phyloP scores from a whole-genome alignment of 2,113 vertebrate genomes.

The Hipposideros armiger region DNA sequence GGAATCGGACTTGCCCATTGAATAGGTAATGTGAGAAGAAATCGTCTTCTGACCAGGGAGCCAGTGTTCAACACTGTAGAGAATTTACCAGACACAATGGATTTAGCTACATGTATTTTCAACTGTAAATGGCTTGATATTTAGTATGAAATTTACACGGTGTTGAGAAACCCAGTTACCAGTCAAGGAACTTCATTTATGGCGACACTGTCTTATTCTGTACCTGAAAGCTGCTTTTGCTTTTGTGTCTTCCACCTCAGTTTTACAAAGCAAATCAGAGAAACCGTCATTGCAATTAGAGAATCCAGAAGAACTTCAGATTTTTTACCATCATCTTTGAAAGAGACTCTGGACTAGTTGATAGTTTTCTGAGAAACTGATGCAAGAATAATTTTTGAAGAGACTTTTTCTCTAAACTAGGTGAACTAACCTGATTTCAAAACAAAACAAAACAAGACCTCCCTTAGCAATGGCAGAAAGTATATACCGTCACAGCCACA shows the following conservation, averaged over 20 bases:
- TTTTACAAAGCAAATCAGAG: background rate
- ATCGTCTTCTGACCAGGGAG: background rate
- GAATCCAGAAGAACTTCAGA: background rate
- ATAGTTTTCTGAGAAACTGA: constrained; percentile 10
- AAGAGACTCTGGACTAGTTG: background rate
- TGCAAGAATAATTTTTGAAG: constrained; percentile 36
- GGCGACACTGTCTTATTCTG: background rate
- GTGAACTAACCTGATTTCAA: background rate
- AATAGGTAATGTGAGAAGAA: background rate
- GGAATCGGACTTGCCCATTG: background rate
- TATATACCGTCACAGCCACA: background rate
- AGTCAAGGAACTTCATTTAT: background rate
- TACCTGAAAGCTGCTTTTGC: background rate
- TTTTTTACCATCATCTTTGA: constrained; percentile 8
- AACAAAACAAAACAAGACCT: background rate
- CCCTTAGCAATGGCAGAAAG: background rate
- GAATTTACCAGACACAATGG: background rate
- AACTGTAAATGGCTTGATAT: background rate
- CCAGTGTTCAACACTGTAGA: background rate
- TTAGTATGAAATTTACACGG: background rate
- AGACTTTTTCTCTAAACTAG: background rate
- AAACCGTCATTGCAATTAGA: background rate
- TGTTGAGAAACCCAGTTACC: background rate
- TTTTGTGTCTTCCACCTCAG: background rate
- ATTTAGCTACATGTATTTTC: background rate